Evolutionary conservation across 2,797 vertebrate species (phyloP).

Genomic region (Lateolabrax maculatus): DNA sequence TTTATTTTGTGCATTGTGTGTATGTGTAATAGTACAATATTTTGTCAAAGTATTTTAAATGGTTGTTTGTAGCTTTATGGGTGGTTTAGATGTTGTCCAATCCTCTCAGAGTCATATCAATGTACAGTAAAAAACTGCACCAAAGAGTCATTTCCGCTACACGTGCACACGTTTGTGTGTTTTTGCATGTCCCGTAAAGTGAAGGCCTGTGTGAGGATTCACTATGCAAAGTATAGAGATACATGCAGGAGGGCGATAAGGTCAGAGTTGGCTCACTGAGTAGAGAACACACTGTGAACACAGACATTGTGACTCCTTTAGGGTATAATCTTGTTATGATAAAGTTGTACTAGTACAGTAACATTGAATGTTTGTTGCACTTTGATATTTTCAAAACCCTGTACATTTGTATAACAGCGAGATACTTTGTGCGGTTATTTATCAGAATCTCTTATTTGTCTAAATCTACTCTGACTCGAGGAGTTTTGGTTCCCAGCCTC

Average conservation of each 20-base stretch:
- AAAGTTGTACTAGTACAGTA: background rate
- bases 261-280: background rate
- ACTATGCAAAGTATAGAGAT: background rate
- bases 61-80: fast-evolving
- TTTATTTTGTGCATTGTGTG: no score
- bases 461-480: background rate
- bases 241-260: no score
- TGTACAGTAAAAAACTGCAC: background rate
- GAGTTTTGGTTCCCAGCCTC: background rate
- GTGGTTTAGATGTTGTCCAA: background rate
- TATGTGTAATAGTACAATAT: background rate
- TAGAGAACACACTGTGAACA: background rate
- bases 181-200: background rate
- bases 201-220: background rate
- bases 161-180: background rate
- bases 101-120: background rate
- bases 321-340: background rate
- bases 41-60: background rate
- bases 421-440: no score
- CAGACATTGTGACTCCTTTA: background rate
- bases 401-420: no score
- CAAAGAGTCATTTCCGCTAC: background rate
- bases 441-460: background rate
- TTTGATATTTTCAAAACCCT: no score
- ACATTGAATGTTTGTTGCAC: no score